phyloP scores from a whole-genome alignment of 2,888 invertebrate genomes.

The Trichopria drosophilae region DNA sequence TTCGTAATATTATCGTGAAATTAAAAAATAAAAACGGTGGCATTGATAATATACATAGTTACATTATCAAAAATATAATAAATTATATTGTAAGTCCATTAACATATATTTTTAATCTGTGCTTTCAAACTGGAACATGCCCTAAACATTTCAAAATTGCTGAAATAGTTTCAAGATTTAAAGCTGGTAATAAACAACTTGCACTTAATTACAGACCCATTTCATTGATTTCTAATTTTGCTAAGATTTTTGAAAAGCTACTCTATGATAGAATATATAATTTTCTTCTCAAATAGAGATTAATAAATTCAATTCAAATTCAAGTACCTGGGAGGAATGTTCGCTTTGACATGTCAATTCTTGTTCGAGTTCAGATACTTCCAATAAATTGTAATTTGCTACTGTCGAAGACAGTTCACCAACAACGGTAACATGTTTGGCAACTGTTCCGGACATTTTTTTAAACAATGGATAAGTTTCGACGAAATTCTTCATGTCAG shows the following conservation, averaged over 20 bases:
- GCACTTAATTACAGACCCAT: no score
- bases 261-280: conserved; percentile 12
- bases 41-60: no score
- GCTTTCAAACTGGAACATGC: no score
- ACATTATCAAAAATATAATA: no score
- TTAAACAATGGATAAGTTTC: conserved; percentile 98
- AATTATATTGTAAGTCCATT: no score
- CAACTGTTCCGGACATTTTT: conserved; percentile 93
- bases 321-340: conserved; percentile 70
- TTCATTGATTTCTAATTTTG: conserved; percentile 1
- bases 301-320: conserved; percentile 55
- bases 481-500: conserved; percentile 98
- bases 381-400: conserved; percentile 75
- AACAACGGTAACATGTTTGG: conserved; percentile 96
- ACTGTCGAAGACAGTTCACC: conserved; percentile 91
- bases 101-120: no score
- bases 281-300: conserved; percentile 13
- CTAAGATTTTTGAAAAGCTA: no score
- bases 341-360: conserved; percentile 87
- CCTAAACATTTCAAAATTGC: no score
- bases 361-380: conserved; percentile 92
- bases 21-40: no score
- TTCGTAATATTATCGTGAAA: no score
- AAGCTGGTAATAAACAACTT: conserved; percentile 1
- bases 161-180: background rate